Conservation (phyloP, 64 coral and sea anemone species). For the Cladopsammia gracilis region DNA sequence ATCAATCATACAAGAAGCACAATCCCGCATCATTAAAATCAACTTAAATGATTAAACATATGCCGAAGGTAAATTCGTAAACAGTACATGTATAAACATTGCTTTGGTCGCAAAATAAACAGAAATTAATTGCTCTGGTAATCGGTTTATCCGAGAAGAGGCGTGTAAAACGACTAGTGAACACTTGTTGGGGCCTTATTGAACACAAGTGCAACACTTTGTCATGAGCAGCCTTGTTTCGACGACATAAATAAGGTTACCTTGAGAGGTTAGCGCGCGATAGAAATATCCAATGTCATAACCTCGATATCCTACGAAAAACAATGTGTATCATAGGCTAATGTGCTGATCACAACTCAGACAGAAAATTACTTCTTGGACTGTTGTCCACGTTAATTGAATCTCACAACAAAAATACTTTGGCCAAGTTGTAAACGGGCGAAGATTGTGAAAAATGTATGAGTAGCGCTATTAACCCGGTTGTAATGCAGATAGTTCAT, state of each 20-base stretch:
- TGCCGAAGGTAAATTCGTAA: neutral
- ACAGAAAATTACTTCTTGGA: neutral
- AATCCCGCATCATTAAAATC: neutral
- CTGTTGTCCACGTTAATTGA: neutral
- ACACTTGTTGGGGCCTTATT: neutral
- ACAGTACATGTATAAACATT: neutral
- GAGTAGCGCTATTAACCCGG: neutral
- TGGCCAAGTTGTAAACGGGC: neutral
- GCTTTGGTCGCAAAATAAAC: neutral
- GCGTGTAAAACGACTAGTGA: neutral
- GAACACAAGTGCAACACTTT: neutral
- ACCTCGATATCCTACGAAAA: neutral
- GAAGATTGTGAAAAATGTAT: neutral
- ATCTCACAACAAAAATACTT: neutral
- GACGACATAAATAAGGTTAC: neutral
- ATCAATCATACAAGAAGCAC: neutral
- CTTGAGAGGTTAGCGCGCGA: neutral
- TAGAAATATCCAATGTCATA: neutral
- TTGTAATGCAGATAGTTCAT: neutral
- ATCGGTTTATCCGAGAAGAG: constrained; percentile 16
- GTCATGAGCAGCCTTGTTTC: neutral
- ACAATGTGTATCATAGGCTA: neutral
- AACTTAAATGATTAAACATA: neutral
- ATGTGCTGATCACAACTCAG: neutral
- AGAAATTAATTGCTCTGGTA: neutral